Evolutionary conservation across 2,888 invertebrate species (phyloP).

Genomic region (Mycalesis mineus): DNA sequence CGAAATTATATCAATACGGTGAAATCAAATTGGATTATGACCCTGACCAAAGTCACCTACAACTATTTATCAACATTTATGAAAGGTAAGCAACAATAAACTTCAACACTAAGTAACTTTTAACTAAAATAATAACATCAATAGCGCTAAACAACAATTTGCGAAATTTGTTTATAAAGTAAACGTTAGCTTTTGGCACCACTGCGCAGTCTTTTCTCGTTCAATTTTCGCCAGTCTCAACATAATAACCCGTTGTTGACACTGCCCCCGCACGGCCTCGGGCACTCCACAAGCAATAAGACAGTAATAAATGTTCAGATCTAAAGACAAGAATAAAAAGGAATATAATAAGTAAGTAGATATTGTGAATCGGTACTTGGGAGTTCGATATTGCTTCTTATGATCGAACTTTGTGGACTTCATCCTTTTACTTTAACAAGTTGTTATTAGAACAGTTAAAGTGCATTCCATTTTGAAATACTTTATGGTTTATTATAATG

Average conservation of each 20-base stretch:
- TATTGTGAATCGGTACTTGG: slow-evolving; percentile 65
- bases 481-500: slow-evolving; percentile 2
- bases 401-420: slow-evolving; percentile 44
- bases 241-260: slow-evolving; percentile 76
- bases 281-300: slow-evolving; percentile 74
- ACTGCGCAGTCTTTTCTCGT: slow-evolving; percentile 61
- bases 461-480: slow-evolving; percentile 5
- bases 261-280: slow-evolving; percentile 56
- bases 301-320: slow-evolving; percentile 75
- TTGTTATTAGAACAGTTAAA: slow-evolving; percentile 20
- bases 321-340: slow-evolving; percentile 67
- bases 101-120: neutral
- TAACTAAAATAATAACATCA: slow-evolving; percentile 9
- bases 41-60: no score
- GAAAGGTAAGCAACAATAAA: no score
- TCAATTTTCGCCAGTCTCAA: slow-evolving; percentile 70
- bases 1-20: no score
- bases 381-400: slow-evolving; percentile 65
- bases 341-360: slow-evolving; percentile 71
- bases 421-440: slow-evolving; percentile 36
- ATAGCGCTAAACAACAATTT: slow-evolving; percentile 12
- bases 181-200: slow-evolving; percentile 39
- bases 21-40: no score
- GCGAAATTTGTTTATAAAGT: slow-evolving; percentile 19
- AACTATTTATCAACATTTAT: no score